Conservation (phyloP, 2,888 invertebrate genomes). For the Lydus trimaculatus region DNA sequence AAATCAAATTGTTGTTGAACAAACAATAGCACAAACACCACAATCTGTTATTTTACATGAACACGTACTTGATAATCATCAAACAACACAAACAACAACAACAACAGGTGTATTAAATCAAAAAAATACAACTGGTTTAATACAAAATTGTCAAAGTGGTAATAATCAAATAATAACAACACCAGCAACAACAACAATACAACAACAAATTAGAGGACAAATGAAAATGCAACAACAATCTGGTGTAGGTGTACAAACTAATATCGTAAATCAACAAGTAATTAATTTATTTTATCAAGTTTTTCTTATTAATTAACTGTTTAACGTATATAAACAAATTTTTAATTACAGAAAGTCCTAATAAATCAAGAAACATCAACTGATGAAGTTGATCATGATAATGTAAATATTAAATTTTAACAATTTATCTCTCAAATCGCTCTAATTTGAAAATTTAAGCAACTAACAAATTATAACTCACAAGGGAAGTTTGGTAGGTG, state of each 20-base stretch:
- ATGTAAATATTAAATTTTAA: neutral
- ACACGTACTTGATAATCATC: conserved; percentile 34
- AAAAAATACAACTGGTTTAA: neutral
- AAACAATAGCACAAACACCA: conserved; percentile 22
- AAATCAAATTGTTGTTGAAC: conserved; percentile 30
- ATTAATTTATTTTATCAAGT: neutral
- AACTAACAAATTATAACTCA: no score
- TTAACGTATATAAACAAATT: neutral
- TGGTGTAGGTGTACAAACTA: neutral
- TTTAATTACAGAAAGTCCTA: neutral
- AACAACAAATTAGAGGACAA: conserved; percentile 15
- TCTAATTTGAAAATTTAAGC: no score
- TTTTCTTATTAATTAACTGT: no score
- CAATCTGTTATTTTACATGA: conserved; percentile 53
- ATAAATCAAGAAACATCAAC: neutral
- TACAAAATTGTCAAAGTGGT: neutral
- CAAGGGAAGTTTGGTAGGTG: no score
- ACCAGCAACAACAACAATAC: neutral
- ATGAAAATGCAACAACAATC: conserved; percentile 2
- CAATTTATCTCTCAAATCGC: neutral
- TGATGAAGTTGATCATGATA: neutral
- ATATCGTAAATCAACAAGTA: neutral
- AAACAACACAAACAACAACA: neutral
- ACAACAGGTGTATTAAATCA: neutral
- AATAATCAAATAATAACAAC: neutral